phyloP scores from a whole-genome alignment of 2,113 vertebrate species.

The Anseranas semipalmata region DNA sequence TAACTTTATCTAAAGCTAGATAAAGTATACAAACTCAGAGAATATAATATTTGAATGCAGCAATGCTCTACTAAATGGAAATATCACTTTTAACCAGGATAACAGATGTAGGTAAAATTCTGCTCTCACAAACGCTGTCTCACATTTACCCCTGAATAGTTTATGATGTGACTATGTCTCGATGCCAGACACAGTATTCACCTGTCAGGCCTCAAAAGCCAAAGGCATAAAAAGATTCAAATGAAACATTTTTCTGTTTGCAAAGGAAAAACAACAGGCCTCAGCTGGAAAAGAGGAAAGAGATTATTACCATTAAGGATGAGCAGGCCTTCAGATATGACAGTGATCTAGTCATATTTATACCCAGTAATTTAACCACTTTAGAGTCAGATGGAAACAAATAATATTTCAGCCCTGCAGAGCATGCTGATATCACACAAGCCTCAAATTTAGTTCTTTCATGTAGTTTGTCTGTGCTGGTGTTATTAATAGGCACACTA shows the following conservation, averaged over 20 bases:
- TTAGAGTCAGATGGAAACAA: neutral
- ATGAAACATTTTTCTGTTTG: neutral
- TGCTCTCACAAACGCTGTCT: neutral
- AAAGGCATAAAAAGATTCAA: neutral
- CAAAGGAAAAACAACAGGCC: neutral
- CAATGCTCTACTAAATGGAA: neutral
- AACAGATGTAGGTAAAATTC: neutral
- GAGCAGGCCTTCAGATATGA: neutral
- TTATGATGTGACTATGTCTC: neutral
- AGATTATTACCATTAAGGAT: neutral
- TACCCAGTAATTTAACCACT: neutral
- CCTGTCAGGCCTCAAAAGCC: neutral
- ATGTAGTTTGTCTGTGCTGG: slow-evolving; percentile 1
- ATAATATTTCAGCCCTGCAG: neutral
- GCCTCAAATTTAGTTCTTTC: slow-evolving; percentile 16
- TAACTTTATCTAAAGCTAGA: neutral
- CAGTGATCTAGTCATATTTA: neutral
- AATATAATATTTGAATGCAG: neutral
- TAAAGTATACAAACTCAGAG: neutral
- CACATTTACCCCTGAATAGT: neutral
- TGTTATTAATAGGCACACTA: slow-evolving; percentile 58
- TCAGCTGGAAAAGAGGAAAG: neutral
- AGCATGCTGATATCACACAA: neutral
- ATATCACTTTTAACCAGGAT: neutral
- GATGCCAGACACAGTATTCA: neutral